Evolutionary conservation across 2,113 vertebrate genomes (phyloP), one percentile per base, ranked within the genome.

Genomic region (Ellobius talpinus): DNA sequence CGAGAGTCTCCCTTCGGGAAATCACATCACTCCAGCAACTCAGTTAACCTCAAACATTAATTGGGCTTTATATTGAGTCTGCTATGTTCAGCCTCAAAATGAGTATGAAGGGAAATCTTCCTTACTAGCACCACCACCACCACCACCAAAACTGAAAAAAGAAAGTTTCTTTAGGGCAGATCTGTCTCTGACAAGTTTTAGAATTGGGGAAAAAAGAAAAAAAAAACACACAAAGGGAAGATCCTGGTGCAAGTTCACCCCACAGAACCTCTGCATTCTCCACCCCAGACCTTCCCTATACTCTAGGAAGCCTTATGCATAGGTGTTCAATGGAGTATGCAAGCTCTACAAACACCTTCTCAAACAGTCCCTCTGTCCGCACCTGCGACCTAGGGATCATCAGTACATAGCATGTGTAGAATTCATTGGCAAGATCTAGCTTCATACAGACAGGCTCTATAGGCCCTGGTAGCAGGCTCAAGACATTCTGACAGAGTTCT

Each of bases 1-100:
- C 74, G 23, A 93, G n/a, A 70, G 29, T 42, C 26, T 94, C 55
- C 90, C 73, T 88, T 88, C 92, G 84, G 85, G 72, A 96, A 96
- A 91, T 36, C 78, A 65, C 31, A 65, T n/a, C 73, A 89, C 79
- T 87, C 61, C 45, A 89, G 2, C 45, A 1, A 58, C 21, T 77
- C 68, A 85, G 84, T 55, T 94, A 82, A 58, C 84, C 39, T 95
- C 78, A 65, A 93, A 90, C 70, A 93, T 72, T 85, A 96, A 55
- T 5, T 84, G 87, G 77, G 26, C 87, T 93, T 88, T 89, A 19
- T 68, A 24, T 1, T 89, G n/a, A 95, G 42, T 36, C 26, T 87
- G 84, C 45, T 74, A 84, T 39, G 66, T 7, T 73, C n/a, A 47
- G 70, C 21, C 39, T 96, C 47, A 78, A 96, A 95, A 72, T n/a